Base-by-base conservation (phyloP, 2,888 invertebrate species). In the Tyria jacobaeae region DNA sequence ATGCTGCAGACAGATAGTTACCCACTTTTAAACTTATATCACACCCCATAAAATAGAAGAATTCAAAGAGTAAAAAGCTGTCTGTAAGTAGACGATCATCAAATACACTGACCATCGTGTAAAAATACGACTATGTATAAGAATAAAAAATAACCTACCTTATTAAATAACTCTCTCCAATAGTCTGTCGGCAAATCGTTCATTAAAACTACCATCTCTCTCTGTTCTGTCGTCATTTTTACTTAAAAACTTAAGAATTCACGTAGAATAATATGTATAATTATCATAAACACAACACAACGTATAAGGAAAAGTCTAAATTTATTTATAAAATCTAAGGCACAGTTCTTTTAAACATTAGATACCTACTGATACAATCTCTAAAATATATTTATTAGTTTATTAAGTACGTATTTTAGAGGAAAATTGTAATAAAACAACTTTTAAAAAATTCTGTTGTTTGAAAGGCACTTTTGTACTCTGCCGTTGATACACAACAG, bases 171-270 rank as follows among this genome's bases (percentile, higher is more conserved):
- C 24, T n/a, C n/a, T 15, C 24, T 24, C 56, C 56, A 56, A 15
- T 56, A 47, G 4, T 56, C 47, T 21, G 47, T 24, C 24, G 47
- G 9, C 9, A 47, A n/a, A 15, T 34, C 51, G 4, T 58, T 48
- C 47, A 57, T 62, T 27, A 57, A 54, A 17, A 62, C 51, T n/a
- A 49, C 31, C 37, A 37, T 47, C 37, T 63, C 63, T 37, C 48
- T 27, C 27, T 63, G 60, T 34, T 34, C 48, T n/a, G 48, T 35
- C 14, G 64, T 6, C 64, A 64, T 64, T 51, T 64, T 63, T 24
- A 51, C 49, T 52, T 24, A 47, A 55, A 9, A 31, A n/a, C 14
- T 14, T 21, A n/a, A 56, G 47, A 47, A 34, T 9, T 5, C 31
- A 44, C 21, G 17, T 44, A 3, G 12, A 21, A 31, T 7, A 54